A percentile compares a stretch with the other conserved stretches of the same genome.
phyloP scores from a whole-genome alignment of 2,888 invertebrate species.

The Abrostola tripartita region DNA sequence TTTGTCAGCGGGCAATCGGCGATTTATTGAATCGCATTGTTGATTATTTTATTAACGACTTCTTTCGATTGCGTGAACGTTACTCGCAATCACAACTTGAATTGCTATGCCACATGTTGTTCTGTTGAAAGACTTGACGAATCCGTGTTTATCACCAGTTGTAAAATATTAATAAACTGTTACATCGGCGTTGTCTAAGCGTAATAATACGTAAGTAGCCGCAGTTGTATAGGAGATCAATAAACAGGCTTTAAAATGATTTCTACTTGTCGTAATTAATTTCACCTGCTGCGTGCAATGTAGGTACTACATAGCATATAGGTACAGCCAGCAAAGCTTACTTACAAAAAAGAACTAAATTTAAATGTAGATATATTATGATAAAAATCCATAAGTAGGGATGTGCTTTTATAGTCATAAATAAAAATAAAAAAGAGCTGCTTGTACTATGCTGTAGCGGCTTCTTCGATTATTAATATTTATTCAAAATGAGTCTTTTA shows the following conservation, averaged over 20 bases:
- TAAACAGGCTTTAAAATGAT: slow-evolving; percentile 46
- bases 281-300: slow-evolving; percentile 11
- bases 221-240: slow-evolving; percentile 43
- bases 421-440: too few species aligned
- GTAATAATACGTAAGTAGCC: slow-evolving; percentile 46
- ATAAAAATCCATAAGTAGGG: too few species aligned
- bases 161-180: slow-evolving; percentile 40
- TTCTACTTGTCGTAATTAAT: slow-evolving; percentile 38
- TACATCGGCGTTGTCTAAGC: slow-evolving; percentile 27
- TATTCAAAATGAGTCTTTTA: too few species aligned
- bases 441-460: too few species aligned
- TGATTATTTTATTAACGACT: slow-evolving; percentile 82
- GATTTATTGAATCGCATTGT: slow-evolving; percentile 81
- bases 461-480: too few species aligned
- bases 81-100: slow-evolving; percentile 63
- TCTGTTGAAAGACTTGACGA: slow-evolving; percentile 66
- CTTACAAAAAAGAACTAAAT: too few species aligned
- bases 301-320: slow-evolving; percentile 16
- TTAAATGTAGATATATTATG: too few species aligned
- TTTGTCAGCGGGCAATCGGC: slow-evolving; percentile 84
- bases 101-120: slow-evolving; percentile 62
- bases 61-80: slow-evolving; percentile 68
- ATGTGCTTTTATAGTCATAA: too few species aligned
- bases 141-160: slow-evolving; percentile 60
- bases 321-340: slow-evolving; percentile 24